A percentile compares a stretch with the other conserved stretches of the same genome.
Evolutionary conservation across 2,888 invertebrate species (phyloP).

Genomic region (Teinopalpus imperialis): DNA sequence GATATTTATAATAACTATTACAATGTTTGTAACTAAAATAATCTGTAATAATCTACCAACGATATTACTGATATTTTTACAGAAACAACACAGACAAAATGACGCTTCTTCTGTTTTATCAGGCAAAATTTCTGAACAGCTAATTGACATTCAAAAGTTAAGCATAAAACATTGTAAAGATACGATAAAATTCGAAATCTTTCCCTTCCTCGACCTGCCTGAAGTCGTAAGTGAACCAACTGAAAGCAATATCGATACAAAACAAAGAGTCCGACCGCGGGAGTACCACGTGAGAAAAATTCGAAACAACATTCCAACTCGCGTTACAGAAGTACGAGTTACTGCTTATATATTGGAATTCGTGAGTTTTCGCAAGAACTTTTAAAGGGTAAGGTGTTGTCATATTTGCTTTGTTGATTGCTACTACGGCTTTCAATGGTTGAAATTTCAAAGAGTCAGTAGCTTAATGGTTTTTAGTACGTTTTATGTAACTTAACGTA

Average conservation of each 20-base stretch:
- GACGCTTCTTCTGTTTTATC: no score
- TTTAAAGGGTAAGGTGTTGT: background rate
- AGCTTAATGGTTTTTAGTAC: no score
- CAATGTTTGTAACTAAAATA: no score
- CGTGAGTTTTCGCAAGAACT: conserved; percentile 9
- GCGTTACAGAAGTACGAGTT: conserved; percentile 10
- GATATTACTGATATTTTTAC: no score
- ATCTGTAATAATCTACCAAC: no score
- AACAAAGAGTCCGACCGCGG: conserved; percentile 7
- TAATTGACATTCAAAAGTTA: background rate
- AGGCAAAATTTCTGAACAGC: no score
- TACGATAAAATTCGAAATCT: background rate
- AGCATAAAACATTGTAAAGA: background rate
- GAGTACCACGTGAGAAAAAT: conserved; percentile 21
- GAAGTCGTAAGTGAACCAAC: conserved; percentile 12
- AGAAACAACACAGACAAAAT: no score
- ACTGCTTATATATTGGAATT: conserved; percentile 7
- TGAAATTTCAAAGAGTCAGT: no score
- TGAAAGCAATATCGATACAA: conserved; percentile 21
- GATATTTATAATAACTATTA: no score
- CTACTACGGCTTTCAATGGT: no score
- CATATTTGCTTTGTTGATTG: no score
- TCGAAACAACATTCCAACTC: conserved; percentile 19
- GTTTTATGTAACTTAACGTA: no score
- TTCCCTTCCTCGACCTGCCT: background rate